Evolutionary conservation across 1,140 invertebrate genomes (phyloP).

Genomic region (Leptopilina boulardi): DNA sequence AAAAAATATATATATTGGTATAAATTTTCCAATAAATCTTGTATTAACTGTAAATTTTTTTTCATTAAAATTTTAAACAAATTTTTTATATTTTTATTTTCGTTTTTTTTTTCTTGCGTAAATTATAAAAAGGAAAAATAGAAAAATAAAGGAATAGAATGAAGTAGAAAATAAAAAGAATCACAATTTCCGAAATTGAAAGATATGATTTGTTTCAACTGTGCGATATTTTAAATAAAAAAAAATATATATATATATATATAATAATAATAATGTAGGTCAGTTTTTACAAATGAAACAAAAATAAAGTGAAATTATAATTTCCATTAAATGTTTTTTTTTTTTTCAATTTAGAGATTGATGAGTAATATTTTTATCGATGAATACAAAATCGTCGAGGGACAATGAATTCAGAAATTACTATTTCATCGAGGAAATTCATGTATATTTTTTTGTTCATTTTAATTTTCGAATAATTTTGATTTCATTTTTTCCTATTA

Average conservation of each 20-base stretch:
- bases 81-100: neutral
- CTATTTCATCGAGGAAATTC: too few species aligned
- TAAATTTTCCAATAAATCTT: neutral
- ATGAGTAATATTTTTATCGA: too few species aligned
- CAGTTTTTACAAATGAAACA: conserved; percentile 28
- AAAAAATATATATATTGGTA: neutral
- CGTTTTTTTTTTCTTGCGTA: neutral
- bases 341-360: neutral
- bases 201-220: neutral
- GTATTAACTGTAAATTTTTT: conserved; percentile 34
- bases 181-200: neutral
- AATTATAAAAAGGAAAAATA: neutral
- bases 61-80: neutral
- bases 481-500: too few species aligned
- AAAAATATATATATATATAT: too few species aligned
- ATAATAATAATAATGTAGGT: conserved; percentile 35
- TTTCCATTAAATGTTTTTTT: conserved; percentile 3
- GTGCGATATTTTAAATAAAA: neutral
- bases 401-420: neutral
- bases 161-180: conserved; percentile 3
- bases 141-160: neutral
- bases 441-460: too few species aligned
- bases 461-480: too few species aligned
- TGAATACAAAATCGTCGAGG: neutral
- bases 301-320: conserved; percentile 34